These are phyloP conservation scores for Willowsia nigromaculata DNA, from an alignment of 2,888 invertebrate species.

Conservation along the genomic window DNA sequence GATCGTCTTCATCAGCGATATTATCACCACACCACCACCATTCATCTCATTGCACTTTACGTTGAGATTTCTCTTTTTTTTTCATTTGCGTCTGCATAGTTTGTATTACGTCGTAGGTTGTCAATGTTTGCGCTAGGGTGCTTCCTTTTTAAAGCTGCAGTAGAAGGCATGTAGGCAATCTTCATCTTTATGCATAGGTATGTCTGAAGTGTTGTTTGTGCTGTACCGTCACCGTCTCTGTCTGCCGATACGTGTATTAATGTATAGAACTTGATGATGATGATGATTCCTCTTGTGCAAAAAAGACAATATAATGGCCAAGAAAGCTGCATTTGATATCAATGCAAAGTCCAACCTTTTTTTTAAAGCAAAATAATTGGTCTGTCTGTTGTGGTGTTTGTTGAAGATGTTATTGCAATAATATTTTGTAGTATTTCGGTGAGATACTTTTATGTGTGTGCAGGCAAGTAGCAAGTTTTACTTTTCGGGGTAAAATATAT, in stretches of 20 bases:
- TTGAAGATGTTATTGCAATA: too few relatives aligned
- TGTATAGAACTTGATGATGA: too few relatives aligned
- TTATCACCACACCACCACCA: neutral
- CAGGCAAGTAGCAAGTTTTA: conserved; percentile 22
- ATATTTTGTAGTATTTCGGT: neutral
- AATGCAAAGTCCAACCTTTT: too few relatives aligned
- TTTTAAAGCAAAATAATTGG: neutral
- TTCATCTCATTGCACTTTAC: neutral
- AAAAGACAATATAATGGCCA: too few relatives aligned
- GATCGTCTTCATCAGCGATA: neutral
- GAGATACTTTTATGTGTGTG: too few relatives aligned
- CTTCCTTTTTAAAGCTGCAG: too few relatives aligned
- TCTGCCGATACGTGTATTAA: too few relatives aligned
- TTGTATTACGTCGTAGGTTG: neutral
- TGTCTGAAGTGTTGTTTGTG: too few relatives aligned
- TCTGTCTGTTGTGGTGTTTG: too few relatives aligned
- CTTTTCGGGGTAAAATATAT: neutral
- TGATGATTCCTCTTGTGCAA: neutral
- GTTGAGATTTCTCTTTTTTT: conserved; percentile 33
- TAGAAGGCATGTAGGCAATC: too few relatives aligned
- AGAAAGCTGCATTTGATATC: too few relatives aligned
- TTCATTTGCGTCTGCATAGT: neutral
- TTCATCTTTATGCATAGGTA: too few relatives aligned
- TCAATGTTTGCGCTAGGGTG: neutral
- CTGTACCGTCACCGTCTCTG: neutral